Percentiles rank a stretch among this genome's conserved stretches.
Conservation (phyloP, 2,113 vertebrate genomes). For the Sceloporus tristichus region DNA sequence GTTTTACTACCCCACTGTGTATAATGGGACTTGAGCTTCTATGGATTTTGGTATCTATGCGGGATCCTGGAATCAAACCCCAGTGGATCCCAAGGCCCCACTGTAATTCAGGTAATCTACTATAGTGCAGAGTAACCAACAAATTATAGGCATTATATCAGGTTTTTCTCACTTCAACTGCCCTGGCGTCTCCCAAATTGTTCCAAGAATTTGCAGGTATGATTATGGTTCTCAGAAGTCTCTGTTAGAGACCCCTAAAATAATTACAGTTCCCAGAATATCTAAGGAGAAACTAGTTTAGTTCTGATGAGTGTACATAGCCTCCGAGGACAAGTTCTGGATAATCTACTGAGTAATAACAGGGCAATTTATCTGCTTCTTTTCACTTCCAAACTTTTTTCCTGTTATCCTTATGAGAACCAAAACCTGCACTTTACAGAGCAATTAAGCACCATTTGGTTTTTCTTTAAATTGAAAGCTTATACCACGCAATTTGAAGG, state of each 20-base stretch:
- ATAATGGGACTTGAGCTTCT: no score
- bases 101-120: no score
- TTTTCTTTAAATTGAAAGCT: conserved; percentile 50
- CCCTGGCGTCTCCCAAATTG: no score
- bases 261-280: background rate
- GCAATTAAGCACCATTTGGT: conserved; percentile 31
- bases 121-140: no score
- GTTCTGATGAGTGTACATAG: background rate
- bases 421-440: conserved; percentile 46
- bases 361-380: conserved; percentile 42
- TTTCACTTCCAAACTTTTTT: conserved; percentile 25
- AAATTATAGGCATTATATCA: no score
- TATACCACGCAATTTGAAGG: conserved; percentile 31
- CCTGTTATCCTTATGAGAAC: conserved; percentile 35
- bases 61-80: no score
- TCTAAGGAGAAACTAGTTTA: background rate
- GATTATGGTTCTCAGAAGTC: background rate
- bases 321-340: conserved; percentile 12
- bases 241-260: background rate
- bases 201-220: no score
- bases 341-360: conserved; percentile 25
- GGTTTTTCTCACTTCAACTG: no score
- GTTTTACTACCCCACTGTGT: no score
- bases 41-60: no score
- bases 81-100: no score